Evolutionary conservation across 2,797 vertebrate genomes (phyloP).

Genomic region (Vipera ursinii): DNA sequence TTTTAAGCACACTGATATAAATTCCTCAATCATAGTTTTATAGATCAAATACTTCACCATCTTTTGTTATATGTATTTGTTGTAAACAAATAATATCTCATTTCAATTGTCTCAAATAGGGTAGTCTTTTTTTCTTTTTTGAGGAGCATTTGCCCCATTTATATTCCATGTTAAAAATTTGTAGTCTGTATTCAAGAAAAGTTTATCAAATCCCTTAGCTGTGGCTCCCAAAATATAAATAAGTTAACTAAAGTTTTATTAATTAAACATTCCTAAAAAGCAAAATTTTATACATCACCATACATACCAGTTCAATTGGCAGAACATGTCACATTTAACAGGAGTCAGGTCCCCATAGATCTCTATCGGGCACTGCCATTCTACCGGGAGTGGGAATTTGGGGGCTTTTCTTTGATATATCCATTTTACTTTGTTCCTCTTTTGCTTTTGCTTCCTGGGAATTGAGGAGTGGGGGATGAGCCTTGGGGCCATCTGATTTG

Average conservation of each 20-base stretch:
- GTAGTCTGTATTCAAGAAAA: neutral
- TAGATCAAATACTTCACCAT: neutral
- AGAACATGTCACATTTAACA: neutral
- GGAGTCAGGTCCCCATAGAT: no score
- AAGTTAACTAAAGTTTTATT: neutral
- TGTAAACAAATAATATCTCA: neutral
- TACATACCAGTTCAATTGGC: neutral
- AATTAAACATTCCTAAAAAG: neutral
- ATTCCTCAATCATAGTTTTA: neutral
- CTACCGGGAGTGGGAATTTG: no score
- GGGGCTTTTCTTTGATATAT: no score
- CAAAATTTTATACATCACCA: neutral
- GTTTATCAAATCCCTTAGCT: no score
- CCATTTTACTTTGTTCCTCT: no score
- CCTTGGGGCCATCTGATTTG: no score
- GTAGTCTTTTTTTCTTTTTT: neutral
- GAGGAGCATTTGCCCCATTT: neutral
- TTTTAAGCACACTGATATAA: neutral
- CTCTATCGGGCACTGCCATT: no score
- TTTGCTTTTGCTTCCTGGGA: no score
- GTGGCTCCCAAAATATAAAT: neutral
- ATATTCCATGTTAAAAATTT: neutral
- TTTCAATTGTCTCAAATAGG: neutral
- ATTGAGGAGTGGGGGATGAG: no score
- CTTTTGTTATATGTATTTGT: neutral